Evolutionary conservation across 2,888 invertebrate species (phyloP).

Genomic region (Dicyrtoma fusca): DNA sequence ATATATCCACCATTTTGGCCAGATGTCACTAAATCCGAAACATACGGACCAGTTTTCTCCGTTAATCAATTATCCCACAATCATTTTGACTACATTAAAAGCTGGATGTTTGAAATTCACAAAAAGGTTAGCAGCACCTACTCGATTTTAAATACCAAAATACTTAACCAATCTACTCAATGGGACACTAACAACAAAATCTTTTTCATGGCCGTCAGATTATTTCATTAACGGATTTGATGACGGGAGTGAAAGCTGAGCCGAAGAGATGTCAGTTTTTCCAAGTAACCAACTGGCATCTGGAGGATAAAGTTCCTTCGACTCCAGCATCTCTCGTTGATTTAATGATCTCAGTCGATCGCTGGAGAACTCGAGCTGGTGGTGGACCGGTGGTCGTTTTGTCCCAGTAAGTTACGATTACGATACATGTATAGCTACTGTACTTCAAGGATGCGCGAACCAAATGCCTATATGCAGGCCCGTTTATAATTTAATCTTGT

Average conservation of each 20-base stretch:
- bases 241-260: slow-evolving; percentile 94
- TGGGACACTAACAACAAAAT: too few relatives aligned
- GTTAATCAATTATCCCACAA: slow-evolving; percentile 92
- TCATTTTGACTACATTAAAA: slow-evolving; percentile 92
- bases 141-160: too few relatives aligned
- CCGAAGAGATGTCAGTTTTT: slow-evolving; percentile 92
- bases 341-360: slow-evolving; percentile 95
- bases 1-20: slow-evolving; percentile 94
- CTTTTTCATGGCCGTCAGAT: too few relatives aligned
- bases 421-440: too few relatives aligned
- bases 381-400: slow-evolving; percentile 94
- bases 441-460: too few relatives aligned
- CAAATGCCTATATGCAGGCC: background rate
- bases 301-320: slow-evolving; percentile 93
- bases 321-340: slow-evolving; percentile 95
- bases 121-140: slow-evolving; percentile 87
- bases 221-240: slow-evolving; percentile 90
- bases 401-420: slow-evolving; percentile 72
- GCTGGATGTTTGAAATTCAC: slow-evolving; percentile 93
- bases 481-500: background rate
- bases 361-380: slow-evolving; percentile 88
- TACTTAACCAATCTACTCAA: too few relatives aligned
- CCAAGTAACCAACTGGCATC: slow-evolving; percentile 94
- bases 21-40: slow-evolving; percentile 82
- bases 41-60: slow-evolving; percentile 91